phyloP scores from a whole-genome alignment of 2,888 invertebrate genomes.

The Hydropsyche betteni region DNA sequence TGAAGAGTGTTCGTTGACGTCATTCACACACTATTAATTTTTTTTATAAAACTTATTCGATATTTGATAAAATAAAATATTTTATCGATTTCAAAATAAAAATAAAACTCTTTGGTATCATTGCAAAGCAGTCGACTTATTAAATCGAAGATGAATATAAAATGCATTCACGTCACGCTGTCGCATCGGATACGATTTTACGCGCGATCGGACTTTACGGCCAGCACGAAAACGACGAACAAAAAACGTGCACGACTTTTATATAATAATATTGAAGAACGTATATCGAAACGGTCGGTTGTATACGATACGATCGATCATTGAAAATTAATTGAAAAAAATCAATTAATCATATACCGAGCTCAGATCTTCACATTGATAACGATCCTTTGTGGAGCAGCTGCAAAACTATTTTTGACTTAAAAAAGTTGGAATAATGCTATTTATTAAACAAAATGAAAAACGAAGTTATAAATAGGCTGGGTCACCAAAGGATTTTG shows the following conservation, averaged over 20 bases:
- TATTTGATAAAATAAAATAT: background rate
- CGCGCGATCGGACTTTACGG: constrained; percentile 29
- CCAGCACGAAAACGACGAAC: background rate
- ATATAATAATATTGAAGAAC: background rate
- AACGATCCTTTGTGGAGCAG: too few relatives aligned
- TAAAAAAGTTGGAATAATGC: too few relatives aligned
- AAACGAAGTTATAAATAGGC: too few relatives aligned
- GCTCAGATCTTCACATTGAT: too few relatives aligned
- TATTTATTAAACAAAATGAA: too few relatives aligned
- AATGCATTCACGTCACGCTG: constrained; percentile 29
- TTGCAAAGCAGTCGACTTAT: background rate
- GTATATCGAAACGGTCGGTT: background rate
- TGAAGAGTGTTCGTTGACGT: background rate
- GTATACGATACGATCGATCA: too few relatives aligned
- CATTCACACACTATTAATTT: background rate
- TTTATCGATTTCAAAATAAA: too few relatives aligned
- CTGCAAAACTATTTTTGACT: too few relatives aligned
- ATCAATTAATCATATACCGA: too few relatives aligned
- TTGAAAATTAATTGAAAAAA: too few relatives aligned
- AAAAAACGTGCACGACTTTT: constrained; percentile 22
- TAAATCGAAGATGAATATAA: background rate
- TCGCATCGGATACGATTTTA: constrained; percentile 33
- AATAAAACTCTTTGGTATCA: too few relatives aligned
- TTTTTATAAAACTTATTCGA: background rate
- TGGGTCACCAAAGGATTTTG: too few relatives aligned